A percentile compares a stretch with the other conserved stretches of the same genome.
These are phyloP conservation scores for Cettia cetti DNA, from an alignment of 2,113 vertebrate species.

Conservation along the genomic window DNA sequence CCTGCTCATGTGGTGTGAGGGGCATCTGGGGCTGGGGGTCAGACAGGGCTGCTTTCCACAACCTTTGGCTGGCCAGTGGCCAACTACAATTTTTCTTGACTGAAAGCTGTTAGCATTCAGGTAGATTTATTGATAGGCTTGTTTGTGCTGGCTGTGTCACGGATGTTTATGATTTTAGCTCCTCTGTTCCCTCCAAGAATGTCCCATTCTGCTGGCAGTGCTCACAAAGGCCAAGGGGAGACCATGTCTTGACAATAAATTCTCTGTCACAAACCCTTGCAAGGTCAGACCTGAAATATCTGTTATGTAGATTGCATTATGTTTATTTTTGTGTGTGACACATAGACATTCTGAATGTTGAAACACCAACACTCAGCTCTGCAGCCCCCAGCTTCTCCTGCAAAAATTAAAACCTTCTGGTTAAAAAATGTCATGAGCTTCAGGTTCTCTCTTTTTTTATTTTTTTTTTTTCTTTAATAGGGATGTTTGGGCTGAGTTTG, in stretches of 20 bases:
- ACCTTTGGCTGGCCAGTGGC: neutral
- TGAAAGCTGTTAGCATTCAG: neutral
- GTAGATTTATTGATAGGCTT: neutral
- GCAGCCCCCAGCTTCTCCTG: neutral
- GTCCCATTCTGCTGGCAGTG: neutral
- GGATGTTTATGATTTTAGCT: neutral
- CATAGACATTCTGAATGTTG: neutral
- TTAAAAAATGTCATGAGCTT: neutral
- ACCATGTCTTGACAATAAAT: neutral
- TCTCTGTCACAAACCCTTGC: neutral
- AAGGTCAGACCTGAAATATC: conserved; percentile 1
- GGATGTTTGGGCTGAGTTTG: conserved; percentile 23
- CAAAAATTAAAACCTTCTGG: neutral
- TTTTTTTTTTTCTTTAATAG: neutral
- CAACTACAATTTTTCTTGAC: neutral
- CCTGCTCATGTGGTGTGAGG: neutral
- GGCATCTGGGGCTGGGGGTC: neutral
- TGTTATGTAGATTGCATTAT: neutral
- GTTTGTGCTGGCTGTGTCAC: neutral
- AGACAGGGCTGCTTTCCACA: neutral
- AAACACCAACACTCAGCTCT: neutral
- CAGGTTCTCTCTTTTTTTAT: neutral
- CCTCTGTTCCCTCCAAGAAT: neutral
- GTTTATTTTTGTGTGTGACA: neutral
- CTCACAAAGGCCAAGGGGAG: conserved; percentile 26